These are phyloP conservation scores for Peromyscus attwateri DNA, from an alignment of 2,797 vertebrate species.

Conservation along the genomic window DNA sequence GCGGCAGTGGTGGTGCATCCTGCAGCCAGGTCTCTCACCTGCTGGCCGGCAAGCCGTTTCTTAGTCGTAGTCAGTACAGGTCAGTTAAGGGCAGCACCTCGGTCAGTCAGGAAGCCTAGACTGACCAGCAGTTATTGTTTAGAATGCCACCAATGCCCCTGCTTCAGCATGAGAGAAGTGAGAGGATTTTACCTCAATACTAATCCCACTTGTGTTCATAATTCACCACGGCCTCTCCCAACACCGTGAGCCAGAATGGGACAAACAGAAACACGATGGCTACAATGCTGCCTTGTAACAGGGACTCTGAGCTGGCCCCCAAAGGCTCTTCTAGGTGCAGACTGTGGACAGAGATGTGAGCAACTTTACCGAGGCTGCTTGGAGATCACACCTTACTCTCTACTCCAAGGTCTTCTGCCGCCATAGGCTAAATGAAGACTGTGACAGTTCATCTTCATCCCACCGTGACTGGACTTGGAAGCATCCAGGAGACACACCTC, in stretches of 20 bases:
- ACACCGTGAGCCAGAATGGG: background rate
- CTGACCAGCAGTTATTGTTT: background rate
- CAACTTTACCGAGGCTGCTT: background rate
- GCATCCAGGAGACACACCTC: background rate
- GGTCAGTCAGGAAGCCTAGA: background rate
- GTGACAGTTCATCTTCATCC: background rate
- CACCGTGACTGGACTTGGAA: background rate
- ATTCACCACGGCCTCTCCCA: background rate
- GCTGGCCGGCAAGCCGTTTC: background rate
- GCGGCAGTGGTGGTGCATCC: background rate
- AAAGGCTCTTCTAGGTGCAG: background rate
- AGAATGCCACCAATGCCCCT: background rate
- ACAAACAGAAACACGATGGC: background rate
- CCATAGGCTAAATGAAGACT: background rate
- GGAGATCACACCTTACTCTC: background rate
- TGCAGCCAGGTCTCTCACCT: background rate
- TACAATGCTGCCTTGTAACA: background rate
- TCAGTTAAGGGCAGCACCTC: background rate
- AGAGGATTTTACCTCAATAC: background rate
- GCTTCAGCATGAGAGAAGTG: background rate
- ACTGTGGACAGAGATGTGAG: background rate
- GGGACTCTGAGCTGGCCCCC: background rate
- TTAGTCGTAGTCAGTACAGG: background rate
- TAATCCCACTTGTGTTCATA: background rate
- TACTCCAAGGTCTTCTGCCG: background rate